Percentiles rank a stretch among this genome's conserved stretches.
phyloP scores from a whole-genome alignment of 1,140 invertebrate genomes.

The Hycleus phaleratus region DNA sequence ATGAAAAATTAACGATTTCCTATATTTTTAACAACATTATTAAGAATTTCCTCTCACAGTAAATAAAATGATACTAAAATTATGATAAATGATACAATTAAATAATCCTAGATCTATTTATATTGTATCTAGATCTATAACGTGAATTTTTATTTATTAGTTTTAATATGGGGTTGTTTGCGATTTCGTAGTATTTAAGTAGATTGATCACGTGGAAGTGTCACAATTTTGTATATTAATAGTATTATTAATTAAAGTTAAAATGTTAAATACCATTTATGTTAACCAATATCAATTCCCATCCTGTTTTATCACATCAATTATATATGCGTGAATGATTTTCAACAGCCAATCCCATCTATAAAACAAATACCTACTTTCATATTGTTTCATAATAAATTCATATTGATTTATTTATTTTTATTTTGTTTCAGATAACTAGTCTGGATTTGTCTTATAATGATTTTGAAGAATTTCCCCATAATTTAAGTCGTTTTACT shows the following conservation, averaged over 20 bases:
- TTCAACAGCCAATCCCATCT: neutral
- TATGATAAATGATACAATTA: too few species aligned
- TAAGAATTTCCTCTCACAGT: too few species aligned
- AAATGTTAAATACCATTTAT: neutral
- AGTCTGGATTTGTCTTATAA: slow-evolving; percentile 31
- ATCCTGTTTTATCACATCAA: slow-evolving; percentile 5
- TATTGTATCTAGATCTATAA: too few species aligned
- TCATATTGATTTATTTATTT: neutral
- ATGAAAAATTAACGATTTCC: too few species aligned
- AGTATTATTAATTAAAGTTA: neutral
- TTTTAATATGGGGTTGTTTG: too few species aligned
- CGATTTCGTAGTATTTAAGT: too few species aligned
- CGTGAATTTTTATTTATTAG: too few species aligned
- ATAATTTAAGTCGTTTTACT: slow-evolving; percentile 36
- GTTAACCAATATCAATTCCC: slow-evolving; percentile 2
- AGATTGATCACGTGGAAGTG: neutral
- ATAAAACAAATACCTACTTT: neutral
- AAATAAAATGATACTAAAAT: too few species aligned
- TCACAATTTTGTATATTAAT: neutral
- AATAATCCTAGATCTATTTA: too few species aligned
- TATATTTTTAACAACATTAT: too few species aligned
- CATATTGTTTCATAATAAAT: neutral
- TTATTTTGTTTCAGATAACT: slow-evolving; percentile 38
- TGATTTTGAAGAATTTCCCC: slow-evolving; percentile 46
- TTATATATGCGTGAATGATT: slow-evolving; percentile 11